Evolutionary conservation across 1,140 invertebrate species (phyloP).

Genomic region (Pseudomyrmex gracilis): DNA sequence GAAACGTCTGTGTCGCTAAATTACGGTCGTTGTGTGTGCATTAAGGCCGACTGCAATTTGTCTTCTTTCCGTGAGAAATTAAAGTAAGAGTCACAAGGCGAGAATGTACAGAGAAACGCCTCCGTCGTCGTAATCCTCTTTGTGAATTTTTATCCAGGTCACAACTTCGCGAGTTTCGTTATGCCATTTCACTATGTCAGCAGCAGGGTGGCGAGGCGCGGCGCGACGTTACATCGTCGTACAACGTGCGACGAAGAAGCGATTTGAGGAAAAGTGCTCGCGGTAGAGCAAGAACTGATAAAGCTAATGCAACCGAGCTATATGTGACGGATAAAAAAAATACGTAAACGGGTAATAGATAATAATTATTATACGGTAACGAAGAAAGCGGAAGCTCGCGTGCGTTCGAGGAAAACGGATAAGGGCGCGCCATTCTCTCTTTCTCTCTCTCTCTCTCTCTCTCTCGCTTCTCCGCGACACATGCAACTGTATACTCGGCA

Average conservation of each 20-base stretch:
- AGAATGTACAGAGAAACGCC: not conserved
- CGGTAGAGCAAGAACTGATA: conserved; percentile 52
- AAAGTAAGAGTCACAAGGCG: conserved; percentile 3
- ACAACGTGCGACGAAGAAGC: not conserved
- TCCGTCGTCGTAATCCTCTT: conserved; percentile 39
- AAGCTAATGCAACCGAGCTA: conserved; percentile 72
- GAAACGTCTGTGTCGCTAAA: conserved; percentile 47
- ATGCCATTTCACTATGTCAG: conserved; percentile 5
- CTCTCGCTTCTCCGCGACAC: conserved; percentile 52
- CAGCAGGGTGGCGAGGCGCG: not conserved
- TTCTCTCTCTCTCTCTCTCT: conserved; percentile 1
- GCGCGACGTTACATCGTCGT: conserved; percentile 18
- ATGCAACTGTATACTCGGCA: conserved; percentile 65
- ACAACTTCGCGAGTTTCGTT: conserved; percentile 15
- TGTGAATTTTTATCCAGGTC: conserved; percentile 41
- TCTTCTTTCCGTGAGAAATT: conserved; percentile 33
- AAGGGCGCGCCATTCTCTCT: conserved; percentile 60
- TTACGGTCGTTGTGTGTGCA: conserved; percentile 37
- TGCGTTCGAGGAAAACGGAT: conserved; percentile 64
- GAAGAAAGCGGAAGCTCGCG: conserved; percentile 75
- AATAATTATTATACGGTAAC: conserved; percentile 74
- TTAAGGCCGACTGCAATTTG: conserved; percentile 40
- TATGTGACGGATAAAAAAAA: conserved; percentile 68
- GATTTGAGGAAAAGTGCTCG: conserved; percentile 42
- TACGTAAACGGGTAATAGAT: conserved; percentile 71